Base-by-base conservation (phyloP, 2,113 vertebrate genomes). In the Alethe diademata region DNA sequence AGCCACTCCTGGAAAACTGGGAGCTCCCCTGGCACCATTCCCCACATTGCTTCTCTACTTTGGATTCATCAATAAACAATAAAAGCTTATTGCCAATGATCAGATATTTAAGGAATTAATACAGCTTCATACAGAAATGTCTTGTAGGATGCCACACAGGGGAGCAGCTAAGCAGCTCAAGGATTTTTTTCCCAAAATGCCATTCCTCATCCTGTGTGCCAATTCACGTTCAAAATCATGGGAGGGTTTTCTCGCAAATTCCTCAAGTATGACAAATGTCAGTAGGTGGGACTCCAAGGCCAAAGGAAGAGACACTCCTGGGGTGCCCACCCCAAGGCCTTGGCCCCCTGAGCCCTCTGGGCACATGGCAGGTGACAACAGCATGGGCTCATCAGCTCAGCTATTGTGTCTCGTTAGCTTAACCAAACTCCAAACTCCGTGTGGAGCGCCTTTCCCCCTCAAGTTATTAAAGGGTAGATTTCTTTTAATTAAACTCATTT, bases 401-500 rank as follows among this genome's bases (percentile, higher is more conserved):
- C 97, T 97, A 97, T 96, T 98, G 97, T 98, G 94, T 97, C 97
- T 98, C 75, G 97, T 98, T 97, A 98, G 96, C 96, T 97, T 97
- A 98, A 97, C 98, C 95, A 98, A 98, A 98, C 96, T 95, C 95
- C 95, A 93, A 97, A 97, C 96, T 98, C 98, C 97, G 5, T 95
- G 94, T 75, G 97, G 97, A 98, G 88, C 51, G 45, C 85, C 51
- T 97, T 98, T 97, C 78, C 97, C 97, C 97, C 97, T 97, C 97
- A 98, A 98, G 98, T 98, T 98, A 98, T 98, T 98, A 98, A 97
- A 98, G 97, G 86, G 93, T 98, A 98, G 97, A 97, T 98, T 98
- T 98, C 98, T 97, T 97, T 97, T 98, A 98, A 98, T 98, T 98
- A 98, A 98, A 97, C 94, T 98, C 90, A 98, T 98, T 98, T 98